A percentile compares a stretch with the other conserved stretches of the same genome.
Evolutionary conservation across 2,113 vertebrate genomes (phyloP).

Genomic region (Rhinogobius similis): DNA sequence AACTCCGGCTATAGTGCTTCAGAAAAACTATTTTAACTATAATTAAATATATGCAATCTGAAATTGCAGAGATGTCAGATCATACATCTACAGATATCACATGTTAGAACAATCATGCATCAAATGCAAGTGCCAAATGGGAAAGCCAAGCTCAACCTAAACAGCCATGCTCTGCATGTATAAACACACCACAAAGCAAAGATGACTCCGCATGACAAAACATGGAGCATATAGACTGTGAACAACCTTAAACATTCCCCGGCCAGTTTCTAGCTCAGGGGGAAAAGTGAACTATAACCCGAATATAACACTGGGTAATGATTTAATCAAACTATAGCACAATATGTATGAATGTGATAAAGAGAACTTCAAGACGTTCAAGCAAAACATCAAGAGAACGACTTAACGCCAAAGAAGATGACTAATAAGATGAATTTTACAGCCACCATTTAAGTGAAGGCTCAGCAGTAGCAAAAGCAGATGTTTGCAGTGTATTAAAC

Average conservation of each 20-base stretch:
- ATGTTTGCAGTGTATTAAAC: constrained; percentile 47
- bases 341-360: neutral
- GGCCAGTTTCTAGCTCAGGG: neutral
- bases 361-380: neutral
- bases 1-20: neutral
- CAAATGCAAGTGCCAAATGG: constrained; percentile 56
- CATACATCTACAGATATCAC: constrained; percentile 54
- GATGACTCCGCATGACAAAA: constrained; percentile 10
- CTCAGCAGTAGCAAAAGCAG: constrained; percentile 38
- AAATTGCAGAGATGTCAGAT: constrained; percentile 51
- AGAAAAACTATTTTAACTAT: neutral
- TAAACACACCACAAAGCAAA: constrained; percentile 20
- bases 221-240: neutral
- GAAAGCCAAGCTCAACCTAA: constrained; percentile 63
- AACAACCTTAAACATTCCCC: neutral
- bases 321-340: neutral
- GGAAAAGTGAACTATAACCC: neutral
- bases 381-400: constrained; percentile 4
- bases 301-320: neutral
- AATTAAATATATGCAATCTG: constrained; percentile 35
- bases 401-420: constrained; percentile 8
- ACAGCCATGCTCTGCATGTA: constrained; percentile 68
- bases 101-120: constrained; percentile 62
- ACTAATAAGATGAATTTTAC: constrained; percentile 33
- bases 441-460: constrained; percentile 41